Base-by-base conservation (phyloP, 2,797 vertebrate species). In the Phataginus tricuspis region DNA sequence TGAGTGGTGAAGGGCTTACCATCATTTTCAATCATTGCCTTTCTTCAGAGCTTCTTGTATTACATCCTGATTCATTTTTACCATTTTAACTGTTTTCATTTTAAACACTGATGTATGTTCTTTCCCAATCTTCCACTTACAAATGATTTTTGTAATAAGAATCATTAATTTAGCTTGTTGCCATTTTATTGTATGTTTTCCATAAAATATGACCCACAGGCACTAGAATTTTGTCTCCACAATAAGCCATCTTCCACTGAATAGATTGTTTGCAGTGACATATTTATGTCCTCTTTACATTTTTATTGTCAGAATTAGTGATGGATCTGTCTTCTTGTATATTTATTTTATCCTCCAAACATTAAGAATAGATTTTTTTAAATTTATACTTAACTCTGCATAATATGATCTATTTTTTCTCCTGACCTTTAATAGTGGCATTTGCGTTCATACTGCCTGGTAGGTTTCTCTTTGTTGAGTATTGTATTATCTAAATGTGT, bases 251-350 rank as follows among this genome's bases (percentile, higher is more conserved):
- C 74, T 92, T 92, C 31, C 53, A 49, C 25, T 39, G 27, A 42
- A 66, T 49, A 45, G n/a, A 68, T 77, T 59, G 49, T 66, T 85
- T 93, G 4, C 5, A 86, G 93, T 86, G 96, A 77, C 34, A 82
- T 96, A 93, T 97, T 92, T 71, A 94, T 90, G 37, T 91, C n/a
- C 14, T 55, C 59, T 89, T 31, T 75, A 23, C 49, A 53, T 90
- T 37, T 66, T 96, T 80, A 84, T 84, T 90, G 51, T 90, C 37
- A 91, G 93, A 80, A 78, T 86, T 79, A 78, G 37, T 91, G 69
- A 89, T 77, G 19, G 1, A 31, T 94, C 80, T 92, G 51, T 91
- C 29, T 96, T 86, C 21, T 37, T 92, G 8, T 90, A 45, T 95
- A 59, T 71, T 93, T 94, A 34, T 82, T 94, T 90, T 89, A 75